Evolutionary conservation across 1,140 invertebrate genomes (phyloP), one percentile per base, ranked within the genome.

Genomic region (Sycobia sp.): DNA sequence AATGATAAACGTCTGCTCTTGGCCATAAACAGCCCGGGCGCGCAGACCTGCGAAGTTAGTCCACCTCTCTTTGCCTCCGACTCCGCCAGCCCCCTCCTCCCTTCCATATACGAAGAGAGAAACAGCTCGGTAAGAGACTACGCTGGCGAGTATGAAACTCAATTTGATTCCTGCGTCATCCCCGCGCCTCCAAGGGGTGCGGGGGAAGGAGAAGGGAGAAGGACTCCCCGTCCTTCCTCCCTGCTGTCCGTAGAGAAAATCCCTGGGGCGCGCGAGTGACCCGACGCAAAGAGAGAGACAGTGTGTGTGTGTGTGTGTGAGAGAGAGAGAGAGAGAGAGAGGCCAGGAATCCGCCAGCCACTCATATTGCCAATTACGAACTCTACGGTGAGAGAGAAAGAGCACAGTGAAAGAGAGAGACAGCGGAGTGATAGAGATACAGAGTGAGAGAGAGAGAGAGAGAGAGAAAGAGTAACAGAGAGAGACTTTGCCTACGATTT

Each of bases 361-460:
- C 78, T 80, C 78, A 80, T 79, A 80, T 80, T 80, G 78, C 78
- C 78, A 80, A 80, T 80, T 80, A 80, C 78, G 74, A 80, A 80
- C 78, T 80, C 77, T 66, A 7, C 32, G 16, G 14, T 8, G 22
- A 22, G 18, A 10, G 20, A 36, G 38, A 32, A 4, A 32, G 29
- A n/a, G n/a, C n/a, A n/a, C n/a, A 32, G 29, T 7, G 29, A 32
- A 32, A 32, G 11, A 4, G 4, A 32, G 29, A 32, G 29, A 7
- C 29, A 32, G 29, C 29, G 14, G 18, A n/a, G 20, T 25, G 22
- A 14, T 9, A n/a, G 20, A 36, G 4, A 4, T 9, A 22, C 10
- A n/a, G 20, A 36, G 13, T 13, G 18, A n/a, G n/a, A n/a, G 18
- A 22, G 18, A n/a, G 20, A 36, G 22, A 14, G 18, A n/a, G 20